Evolutionary conservation across 2,888 invertebrate species (phyloP), one percentile per base, ranked within the genome.

Genomic region (Isotomurus palustris): DNA sequence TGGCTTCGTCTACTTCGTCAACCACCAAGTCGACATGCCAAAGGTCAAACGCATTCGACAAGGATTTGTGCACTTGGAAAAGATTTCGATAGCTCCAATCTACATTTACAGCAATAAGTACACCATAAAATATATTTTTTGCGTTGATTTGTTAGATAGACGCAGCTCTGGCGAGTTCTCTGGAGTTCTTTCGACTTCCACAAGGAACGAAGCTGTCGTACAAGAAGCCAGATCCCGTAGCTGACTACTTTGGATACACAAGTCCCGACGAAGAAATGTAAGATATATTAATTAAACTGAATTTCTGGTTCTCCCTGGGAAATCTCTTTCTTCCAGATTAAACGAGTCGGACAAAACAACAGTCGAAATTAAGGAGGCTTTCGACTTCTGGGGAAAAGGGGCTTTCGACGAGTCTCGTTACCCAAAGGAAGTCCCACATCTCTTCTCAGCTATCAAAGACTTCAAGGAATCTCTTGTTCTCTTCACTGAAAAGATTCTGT

Each of bases 1-100:
- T 36, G 61, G 61, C 17, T 58, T 61, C 41, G 51, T 29, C 3
- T 58, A 61, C 32, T 6, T 58, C 1, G 24, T 51, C 4, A 61
- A 61, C 38, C 54, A 50, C 47, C 55, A 55, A 35, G 35, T 61
- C 1, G 55, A 58, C 24, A 41, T 45, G 35, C 3, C 51, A 32
- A 56, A 48, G 43, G 57, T 52, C 22, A 22, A 4, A 19, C 8
- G 25, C 32, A 32, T 10, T 32, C 8, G 14, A 32, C 8, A 32
- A 32, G 32, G 8, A 14, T 10, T 32, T 32, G 32, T 10, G 14
- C 32, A 10, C 32, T 14, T 8, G 8, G 32, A 32, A 32, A 14
- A 10, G 14, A 32, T 32, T 32, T 32, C 32, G 8, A 32, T 14
- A 32, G n/a, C n/a, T n/a, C n/a, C n/a, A n/a, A n/a, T n/a, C n/a